Percentiles rank a stretch among this genome's conserved stretches.
Evolutionary conservation across 1,140 invertebrate species (phyloP).

Genomic region (Eumaeus atala): DNA sequence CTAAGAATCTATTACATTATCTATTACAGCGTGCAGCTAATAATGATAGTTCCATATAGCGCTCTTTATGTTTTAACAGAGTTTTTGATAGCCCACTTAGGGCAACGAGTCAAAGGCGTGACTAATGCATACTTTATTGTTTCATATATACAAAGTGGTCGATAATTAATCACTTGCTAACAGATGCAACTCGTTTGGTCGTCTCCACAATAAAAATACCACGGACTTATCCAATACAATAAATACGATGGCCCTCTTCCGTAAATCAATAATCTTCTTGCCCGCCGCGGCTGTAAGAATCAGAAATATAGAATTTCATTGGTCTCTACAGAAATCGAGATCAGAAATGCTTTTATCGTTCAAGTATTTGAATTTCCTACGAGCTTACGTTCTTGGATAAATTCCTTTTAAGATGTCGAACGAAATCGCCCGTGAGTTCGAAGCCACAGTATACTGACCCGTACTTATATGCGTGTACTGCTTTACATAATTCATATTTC

Average conservation of each 20-base stretch:
- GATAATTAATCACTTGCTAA: too few relatives aligned
- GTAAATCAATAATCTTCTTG: constrained; percentile 33
- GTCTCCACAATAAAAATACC: too few relatives aligned
- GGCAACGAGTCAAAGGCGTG: too few relatives aligned
- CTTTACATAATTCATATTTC: constrained; percentile 30
- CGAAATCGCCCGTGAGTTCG: constrained; percentile 39
- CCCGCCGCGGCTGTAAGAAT: constrained; percentile 20
- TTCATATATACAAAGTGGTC: too few relatives aligned
- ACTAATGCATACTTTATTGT: too few relatives aligned
- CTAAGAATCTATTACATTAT: too few relatives aligned
- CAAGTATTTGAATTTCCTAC: constrained; percentile 57
- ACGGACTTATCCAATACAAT: neutral
- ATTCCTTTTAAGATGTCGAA: constrained; percentile 47
- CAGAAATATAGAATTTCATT: constrained; percentile 50
- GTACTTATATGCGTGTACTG: constrained; percentile 33
- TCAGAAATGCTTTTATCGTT: constrained; percentile 59
- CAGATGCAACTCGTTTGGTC: too few relatives aligned
- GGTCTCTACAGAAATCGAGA: constrained; percentile 45
- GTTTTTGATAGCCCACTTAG: too few relatives aligned
- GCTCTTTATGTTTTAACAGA: too few relatives aligned
- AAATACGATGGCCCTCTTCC: constrained; percentile 12
- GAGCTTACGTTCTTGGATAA: constrained; percentile 51
- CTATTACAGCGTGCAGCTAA: too few relatives aligned
- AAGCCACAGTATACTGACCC: constrained; percentile 46
- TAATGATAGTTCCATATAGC: too few relatives aligned